These are phyloP conservation scores for Cinclus cinclus DNA, from an alignment of 2,113 vertebrate genomes.

Conservation along the genomic window DNA sequence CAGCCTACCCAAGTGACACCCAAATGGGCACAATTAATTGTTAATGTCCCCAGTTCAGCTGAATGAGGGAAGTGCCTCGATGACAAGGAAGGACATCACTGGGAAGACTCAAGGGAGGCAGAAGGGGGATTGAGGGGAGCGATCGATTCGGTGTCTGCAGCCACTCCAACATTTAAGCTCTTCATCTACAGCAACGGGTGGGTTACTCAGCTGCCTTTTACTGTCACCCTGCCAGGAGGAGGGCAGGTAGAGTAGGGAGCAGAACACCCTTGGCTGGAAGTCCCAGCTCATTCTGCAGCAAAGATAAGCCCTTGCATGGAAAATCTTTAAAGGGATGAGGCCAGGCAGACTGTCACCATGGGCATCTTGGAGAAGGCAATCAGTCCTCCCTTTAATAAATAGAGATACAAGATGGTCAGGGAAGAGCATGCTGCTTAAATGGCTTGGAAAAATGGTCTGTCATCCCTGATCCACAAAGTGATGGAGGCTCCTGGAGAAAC, in stretches of 20 bases:
- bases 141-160: fast-evolving
- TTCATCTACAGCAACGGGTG: background rate
- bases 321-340: background rate
- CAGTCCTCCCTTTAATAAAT: background rate
- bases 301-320: background rate
- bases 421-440: background rate
- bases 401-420: background rate
- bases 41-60: background rate
- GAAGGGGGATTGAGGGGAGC: fast-evolving
- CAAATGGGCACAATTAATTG: background rate
- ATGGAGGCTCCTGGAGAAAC: background rate
- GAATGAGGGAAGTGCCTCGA: background rate
- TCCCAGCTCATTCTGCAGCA: background rate
- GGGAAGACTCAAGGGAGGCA: background rate
- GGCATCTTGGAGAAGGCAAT: background rate
- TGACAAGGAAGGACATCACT: background rate
- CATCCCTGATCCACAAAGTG: background rate
- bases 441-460: background rate
- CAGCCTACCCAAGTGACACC: background rate
- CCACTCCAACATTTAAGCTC: background rate
- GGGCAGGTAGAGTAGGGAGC: background rate
- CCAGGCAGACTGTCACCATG: background rate
- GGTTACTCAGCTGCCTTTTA: background rate
- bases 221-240: background rate
- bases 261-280: background rate